Conservation (phyloP, 2,888 invertebrate genomes). For the Exephanes ischioxanthus region DNA sequence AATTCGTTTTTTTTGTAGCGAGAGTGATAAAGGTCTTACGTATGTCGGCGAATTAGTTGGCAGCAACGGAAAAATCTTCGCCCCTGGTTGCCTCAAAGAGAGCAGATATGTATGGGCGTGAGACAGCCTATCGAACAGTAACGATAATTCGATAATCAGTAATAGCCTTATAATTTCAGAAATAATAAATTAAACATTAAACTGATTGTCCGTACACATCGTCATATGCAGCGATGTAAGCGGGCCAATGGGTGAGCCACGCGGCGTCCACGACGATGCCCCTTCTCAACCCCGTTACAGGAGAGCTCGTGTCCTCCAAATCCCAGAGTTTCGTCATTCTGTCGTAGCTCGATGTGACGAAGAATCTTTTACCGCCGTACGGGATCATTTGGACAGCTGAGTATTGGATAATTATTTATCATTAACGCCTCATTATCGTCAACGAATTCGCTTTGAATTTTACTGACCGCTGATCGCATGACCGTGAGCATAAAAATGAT, state of each 20-base stretch:
- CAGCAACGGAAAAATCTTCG: conserved; percentile 80
- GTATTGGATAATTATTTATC: background rate
- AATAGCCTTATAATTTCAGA: conserved; percentile 1
- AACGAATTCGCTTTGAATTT: conserved; percentile 4
- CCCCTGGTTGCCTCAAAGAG: conserved; percentile 82
- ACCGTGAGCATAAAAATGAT: conserved; percentile 87
- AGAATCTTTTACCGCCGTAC: conserved; percentile 87
- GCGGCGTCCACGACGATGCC: conserved; percentile 85
- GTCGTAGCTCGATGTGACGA: conserved; percentile 89
- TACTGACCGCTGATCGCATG: conserved; percentile 87
- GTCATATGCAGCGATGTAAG: conserved; percentile 83
- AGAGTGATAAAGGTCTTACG: conserved; percentile 73
- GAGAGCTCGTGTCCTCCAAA: conserved; percentile 85
- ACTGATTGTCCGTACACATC: conserved; percentile 77
- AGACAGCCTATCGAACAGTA: conserved; percentile 75
- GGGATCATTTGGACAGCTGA: conserved; percentile 85
- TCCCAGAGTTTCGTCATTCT: conserved; percentile 91
- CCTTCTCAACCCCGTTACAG: conserved; percentile 82
- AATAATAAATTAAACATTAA: conserved; percentile 61
- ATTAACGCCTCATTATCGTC: background rate
- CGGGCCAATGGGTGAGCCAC: conserved; percentile 86
- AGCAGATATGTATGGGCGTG: conserved; percentile 81
- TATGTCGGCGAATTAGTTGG: conserved; percentile 84
- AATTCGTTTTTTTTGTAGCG: conserved; percentile 7
- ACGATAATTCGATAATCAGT: conserved; percentile 18